phyloP scores from a whole-genome alignment of 2,113 vertebrate genomes.

The Erinaceus europaeus region DNA sequence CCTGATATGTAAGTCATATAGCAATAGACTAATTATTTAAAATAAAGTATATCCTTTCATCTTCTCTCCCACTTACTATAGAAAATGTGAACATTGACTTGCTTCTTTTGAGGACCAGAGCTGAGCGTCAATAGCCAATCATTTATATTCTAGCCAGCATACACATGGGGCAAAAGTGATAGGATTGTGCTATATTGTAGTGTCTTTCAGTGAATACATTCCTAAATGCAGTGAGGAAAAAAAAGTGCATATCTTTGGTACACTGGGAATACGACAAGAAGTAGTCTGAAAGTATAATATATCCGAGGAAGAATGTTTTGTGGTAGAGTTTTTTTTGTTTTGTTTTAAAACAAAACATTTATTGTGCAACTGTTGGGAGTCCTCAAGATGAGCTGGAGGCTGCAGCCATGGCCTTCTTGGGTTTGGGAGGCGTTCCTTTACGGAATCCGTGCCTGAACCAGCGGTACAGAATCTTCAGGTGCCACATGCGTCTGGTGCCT shows the following conservation, averaged over 20 bases:
- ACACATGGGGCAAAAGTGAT: too few relatives aligned
- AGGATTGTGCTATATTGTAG: not conserved
- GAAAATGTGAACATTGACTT: not conserved
- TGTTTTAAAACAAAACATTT: too few relatives aligned
- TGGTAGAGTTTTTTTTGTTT: not conserved
- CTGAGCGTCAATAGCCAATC: not conserved
- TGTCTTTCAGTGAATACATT: not conserved
- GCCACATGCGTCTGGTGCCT: too few relatives aligned
- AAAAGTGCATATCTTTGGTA: not conserved
- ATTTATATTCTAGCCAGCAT: not conserved
- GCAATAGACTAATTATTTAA: too few relatives aligned
- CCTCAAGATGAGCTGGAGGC: too few relatives aligned
- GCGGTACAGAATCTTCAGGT: too few relatives aligned
- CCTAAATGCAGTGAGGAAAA: not conserved
- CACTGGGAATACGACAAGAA: not conserved
- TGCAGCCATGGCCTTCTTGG: too few relatives aligned
- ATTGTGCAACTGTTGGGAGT: too few relatives aligned
- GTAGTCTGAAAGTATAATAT: not conserved
- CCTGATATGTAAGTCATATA: too few relatives aligned
- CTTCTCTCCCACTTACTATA: not conserved
- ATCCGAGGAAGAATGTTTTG: not conserved
- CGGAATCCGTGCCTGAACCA: too few relatives aligned
- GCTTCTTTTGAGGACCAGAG: not conserved
- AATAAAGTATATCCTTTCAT: not conserved
- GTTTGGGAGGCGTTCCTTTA: too few relatives aligned